phyloP scores from a whole-genome alignment of 1,140 invertebrate species.

The Drosophila pachea region DNA sequence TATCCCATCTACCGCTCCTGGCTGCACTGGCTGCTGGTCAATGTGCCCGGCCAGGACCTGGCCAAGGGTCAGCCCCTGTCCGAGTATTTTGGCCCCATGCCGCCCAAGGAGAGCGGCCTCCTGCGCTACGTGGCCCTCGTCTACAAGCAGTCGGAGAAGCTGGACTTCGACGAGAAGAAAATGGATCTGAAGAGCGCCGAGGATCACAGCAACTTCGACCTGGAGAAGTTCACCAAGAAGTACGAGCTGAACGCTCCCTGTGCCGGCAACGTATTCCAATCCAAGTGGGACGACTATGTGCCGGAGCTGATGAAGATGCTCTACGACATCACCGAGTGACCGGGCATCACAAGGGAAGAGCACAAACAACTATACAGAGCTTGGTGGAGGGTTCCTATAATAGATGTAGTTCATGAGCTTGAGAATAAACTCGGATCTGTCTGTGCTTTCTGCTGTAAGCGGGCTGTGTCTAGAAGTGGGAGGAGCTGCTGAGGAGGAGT shows the following conservation, averaged over 20 bases:
- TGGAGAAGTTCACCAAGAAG: constrained; percentile 83
- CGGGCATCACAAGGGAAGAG: background rate
- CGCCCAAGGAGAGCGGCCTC: constrained; percentile 88
- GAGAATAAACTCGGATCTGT: background rate
- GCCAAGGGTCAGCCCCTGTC: constrained; percentile 86
- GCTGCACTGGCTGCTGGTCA: constrained; percentile 95
- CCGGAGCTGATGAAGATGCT: constrained; percentile 79
- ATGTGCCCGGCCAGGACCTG: constrained; percentile 90
- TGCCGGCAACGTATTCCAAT: constrained; percentile 93
- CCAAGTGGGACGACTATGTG: constrained; percentile 94
- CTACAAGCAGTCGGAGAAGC: constrained; percentile 85
- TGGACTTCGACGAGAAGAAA: constrained; percentile 60
- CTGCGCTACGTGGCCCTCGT: constrained; percentile 94
- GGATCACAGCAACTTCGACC: constrained; percentile 87
- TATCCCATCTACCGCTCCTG: constrained; percentile 90
- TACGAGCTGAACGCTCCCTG: constrained; percentile 89
- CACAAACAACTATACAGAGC: background rate
- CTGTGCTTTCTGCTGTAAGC: too few relatives aligned
- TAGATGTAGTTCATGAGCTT: too few relatives aligned
- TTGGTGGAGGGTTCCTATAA: constrained; percentile 18
- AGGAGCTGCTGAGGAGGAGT: too few relatives aligned
- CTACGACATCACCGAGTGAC: constrained; percentile 43
- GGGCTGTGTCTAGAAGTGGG: too few relatives aligned
- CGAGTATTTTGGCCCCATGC: constrained; percentile 91
- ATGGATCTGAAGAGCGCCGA: constrained; percentile 83